These are phyloP conservation scores for Spinibarbus caldwelli DNA, from an alignment of 2,797 vertebrate genomes.

Conservation along the genomic window DNA sequence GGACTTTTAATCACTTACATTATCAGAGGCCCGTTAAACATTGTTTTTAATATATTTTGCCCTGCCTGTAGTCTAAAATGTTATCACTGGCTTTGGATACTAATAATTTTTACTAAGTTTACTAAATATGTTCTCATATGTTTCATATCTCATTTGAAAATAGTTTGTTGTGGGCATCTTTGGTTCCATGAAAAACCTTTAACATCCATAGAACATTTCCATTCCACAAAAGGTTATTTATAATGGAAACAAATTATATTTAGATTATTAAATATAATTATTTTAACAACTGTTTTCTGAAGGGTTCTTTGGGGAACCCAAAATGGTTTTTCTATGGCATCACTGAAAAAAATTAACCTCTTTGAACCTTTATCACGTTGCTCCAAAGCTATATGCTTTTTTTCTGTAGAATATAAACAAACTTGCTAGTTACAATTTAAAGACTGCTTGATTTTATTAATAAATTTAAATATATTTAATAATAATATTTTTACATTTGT, in stretches of 20 bases:
- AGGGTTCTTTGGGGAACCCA: not conserved
- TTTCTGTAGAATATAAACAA: too few species aligned
- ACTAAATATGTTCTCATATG: not conserved
- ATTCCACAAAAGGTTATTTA: not conserved
- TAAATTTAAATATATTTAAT: not conserved
- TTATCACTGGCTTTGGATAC: not conserved
- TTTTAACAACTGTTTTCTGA: not conserved
- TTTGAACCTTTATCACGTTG: too few species aligned
- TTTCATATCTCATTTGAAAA: not conserved
- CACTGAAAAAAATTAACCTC: not conserved
- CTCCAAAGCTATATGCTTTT: too few species aligned
- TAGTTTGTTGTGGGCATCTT: not conserved
- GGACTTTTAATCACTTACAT: not conserved
- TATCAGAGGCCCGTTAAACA: not conserved
- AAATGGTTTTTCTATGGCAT: not conserved
- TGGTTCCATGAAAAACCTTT: not conserved
- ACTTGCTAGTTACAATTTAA: too few species aligned
- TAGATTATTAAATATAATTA: not conserved
- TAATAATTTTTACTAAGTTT: not conserved
- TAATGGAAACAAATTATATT: not conserved
- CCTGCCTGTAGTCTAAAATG: not conserved
- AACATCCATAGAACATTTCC: not conserved
- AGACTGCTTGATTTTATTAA: too few species aligned
- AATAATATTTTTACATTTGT: not conserved
- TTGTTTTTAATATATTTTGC: too few species aligned